Evolutionary conservation across 1,140 invertebrate species (phyloP), one percentile per base, ranked within the genome.

Genomic region (Ptiloglossa arizonensis): DNA sequence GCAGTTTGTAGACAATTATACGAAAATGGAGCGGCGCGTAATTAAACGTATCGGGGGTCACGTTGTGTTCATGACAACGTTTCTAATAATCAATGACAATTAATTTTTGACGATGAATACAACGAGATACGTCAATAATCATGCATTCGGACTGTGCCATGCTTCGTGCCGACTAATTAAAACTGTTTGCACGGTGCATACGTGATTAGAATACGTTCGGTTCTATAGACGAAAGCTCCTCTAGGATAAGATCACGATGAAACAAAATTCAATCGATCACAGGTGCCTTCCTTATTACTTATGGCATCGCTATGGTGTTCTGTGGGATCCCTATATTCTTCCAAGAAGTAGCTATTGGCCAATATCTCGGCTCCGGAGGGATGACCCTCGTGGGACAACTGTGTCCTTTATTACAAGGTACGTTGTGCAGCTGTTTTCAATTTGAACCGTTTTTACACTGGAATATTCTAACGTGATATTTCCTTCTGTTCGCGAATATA

Each of bases 261-360:
- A 15, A 2, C 5, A 4, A 27, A 22, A 32, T 9, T 11, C 17
- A 56, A 50, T 66, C 54, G 22, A 35, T 89, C 90, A 50, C 82
- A 95, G 94, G 94, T 64, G 93, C 93, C 11, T 96, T 96, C 82
- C 89, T 96, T 5, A 92, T 96, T 13, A 95, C 95, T 0, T 96
- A 96, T 78, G 93, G 93, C 2, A 92, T 96, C n/a, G 95, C 96
- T 68, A 94, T 97, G 92, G 81, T 96, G 32, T 93, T 96, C 60
- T 95, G 95, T 73, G 96, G 96, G 1, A 94, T 97, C 64, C 96
- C 96, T 1, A 91, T 97, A 68, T 97, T 97, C 86, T 96, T 96
- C 83, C 95, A 97, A 95, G 96, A 97, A 89, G 94, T 95, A 0
- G 94, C 94, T 0, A 93, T 95, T 56, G 95, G 95, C 11, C 95